Percentiles rank a stretch among this genome's conserved stretches.
Conservation (phyloP, 2,113 vertebrate species). For the Otocyon megalotis region DNA sequence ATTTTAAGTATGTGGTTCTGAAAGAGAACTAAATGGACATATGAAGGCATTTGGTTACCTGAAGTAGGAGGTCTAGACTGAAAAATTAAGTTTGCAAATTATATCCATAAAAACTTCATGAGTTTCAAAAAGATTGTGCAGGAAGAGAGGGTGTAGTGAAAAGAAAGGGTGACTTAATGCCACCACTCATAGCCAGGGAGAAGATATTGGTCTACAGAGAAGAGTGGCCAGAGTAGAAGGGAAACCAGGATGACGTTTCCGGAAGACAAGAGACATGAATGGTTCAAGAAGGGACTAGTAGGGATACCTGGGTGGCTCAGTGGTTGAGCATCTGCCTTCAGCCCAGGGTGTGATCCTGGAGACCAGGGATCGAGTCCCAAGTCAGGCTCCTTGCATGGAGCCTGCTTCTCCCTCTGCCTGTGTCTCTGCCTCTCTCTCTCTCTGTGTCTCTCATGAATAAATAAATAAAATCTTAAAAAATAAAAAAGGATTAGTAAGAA, state of each 20-base stretch:
- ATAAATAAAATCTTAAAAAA: too few relatives aligned
- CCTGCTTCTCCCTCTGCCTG: too few relatives aligned
- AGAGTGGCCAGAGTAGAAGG: neutral
- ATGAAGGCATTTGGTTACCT: neutral
- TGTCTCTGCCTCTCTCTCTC: too few relatives aligned
- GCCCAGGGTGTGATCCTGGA: fast-evolving
- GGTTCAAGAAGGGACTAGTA: neutral
- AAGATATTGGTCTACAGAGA: neutral
- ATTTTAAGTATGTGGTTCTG: neutral
- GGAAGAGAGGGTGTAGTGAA: neutral
- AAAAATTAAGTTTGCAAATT: neutral
- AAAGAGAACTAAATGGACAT: neutral
- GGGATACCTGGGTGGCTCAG: too few relatives aligned
- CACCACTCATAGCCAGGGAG: neutral
- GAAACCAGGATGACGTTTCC: neutral
- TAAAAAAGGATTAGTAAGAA: too few relatives aligned
- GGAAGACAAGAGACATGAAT: neutral
- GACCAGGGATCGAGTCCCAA: too few relatives aligned
- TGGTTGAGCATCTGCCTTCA: too few relatives aligned
- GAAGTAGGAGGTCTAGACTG: neutral
- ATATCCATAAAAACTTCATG: neutral
- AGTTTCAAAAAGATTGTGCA: neutral
- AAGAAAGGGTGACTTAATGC: neutral
- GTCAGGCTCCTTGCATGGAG: too few relatives aligned
- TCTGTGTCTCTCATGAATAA: too few relatives aligned